Evolutionary conservation across 2,113 vertebrate genomes (phyloP), one percentile per base, ranked within the genome.

Genomic region (Takifugu bimaculatus): DNA sequence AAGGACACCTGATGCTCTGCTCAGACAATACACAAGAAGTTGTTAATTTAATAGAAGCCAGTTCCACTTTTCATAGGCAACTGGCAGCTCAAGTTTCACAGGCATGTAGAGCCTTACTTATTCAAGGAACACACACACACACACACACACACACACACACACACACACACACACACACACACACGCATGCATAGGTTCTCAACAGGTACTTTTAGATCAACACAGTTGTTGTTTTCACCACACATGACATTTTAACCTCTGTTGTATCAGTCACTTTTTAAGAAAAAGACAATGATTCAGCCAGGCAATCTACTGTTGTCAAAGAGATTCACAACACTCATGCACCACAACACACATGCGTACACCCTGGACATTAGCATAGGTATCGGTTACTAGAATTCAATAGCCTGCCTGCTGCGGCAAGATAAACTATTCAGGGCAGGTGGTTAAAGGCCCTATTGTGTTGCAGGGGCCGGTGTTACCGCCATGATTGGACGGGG

Each of bases 371-470:
- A 58, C 87, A 88, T 85, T 81, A 82, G 67, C 80, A 82, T 79
- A 72, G 79, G 85, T 91, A 90, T 92, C 86, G 14, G 68, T 91
- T 92, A 83, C 88, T 79, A 82, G 83, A 88, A 89, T 88, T 91
- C 87, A 91, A 91, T 92, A 91, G 87, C 88, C 78, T 11, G 72
- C 86, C 80, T 86, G 88, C 81, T 87, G 83, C 85, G 76, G 84
- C 81, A 75, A 89, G 79, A 90, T 91, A 87, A 90, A 88, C 87
- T 89, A 90, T 91, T 88, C 85, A 88, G 73, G 79, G 82, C 87
- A 91, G 88, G 87, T 91, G 87, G 90, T 86, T 89, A 84, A 88
- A 89, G 84, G 70, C 65, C 77, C 85, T 86, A 90, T 92, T 91
- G 86, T 90, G 83, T 90, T 88, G 79, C 86, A 88, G 32, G 63